Percentiles rank a stretch among this genome's conserved stretches.
These are phyloP conservation scores for Cercopithecus neglectus DNA, from an alignment of 2,797 vertebrate species.

Conservation along the genomic window DNA sequence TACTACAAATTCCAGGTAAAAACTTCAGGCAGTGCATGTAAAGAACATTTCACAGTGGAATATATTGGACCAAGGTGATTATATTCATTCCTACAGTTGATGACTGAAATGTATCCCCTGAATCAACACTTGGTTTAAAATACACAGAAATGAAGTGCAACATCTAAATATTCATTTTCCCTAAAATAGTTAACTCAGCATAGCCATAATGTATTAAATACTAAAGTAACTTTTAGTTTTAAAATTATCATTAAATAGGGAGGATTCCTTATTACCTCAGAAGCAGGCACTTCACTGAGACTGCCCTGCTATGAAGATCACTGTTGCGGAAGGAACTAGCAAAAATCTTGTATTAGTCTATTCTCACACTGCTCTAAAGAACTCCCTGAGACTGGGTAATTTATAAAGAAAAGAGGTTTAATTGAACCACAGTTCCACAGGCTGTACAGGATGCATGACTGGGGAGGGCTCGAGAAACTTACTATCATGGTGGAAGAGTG, in stretches of 20 bases:
- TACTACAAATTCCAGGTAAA: background rate
- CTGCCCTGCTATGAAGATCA: background rate
- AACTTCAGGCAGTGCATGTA: background rate
- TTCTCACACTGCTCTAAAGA: background rate
- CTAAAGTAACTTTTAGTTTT: conserved; percentile 63
- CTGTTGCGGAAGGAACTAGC: background rate
- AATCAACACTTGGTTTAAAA: conserved; percentile 47
- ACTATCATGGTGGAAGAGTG: background rate
- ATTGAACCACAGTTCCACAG: background rate
- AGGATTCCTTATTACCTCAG: background rate
- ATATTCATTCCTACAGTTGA: conserved; percentile 49
- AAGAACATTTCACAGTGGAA: conserved; percentile 22
- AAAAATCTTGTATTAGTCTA: background rate
- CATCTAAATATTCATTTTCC: conserved; percentile 37
- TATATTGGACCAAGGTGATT: background rate
- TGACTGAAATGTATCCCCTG: conserved; percentile 42
- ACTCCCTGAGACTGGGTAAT: background rate
- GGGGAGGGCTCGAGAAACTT: background rate
- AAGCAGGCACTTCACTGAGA: background rate
- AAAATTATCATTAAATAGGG: conserved; percentile 59
- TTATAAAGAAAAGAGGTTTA: background rate
- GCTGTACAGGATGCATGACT: background rate
- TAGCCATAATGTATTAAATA: background rate
- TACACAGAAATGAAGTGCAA: conserved; percentile 44
- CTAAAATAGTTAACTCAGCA: background rate